Conservation (phyloP, 2,888 invertebrate species). For the Timema podura region DNA sequence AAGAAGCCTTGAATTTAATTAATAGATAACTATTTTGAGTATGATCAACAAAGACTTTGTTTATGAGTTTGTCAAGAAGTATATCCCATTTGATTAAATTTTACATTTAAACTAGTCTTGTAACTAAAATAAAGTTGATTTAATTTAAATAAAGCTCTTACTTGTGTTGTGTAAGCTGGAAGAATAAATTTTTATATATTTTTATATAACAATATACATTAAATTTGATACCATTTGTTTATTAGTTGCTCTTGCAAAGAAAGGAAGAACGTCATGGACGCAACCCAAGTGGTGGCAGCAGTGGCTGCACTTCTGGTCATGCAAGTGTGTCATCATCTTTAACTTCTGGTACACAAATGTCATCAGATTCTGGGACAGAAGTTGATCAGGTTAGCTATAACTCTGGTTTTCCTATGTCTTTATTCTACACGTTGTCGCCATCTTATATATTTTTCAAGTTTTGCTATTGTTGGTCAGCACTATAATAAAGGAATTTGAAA, state of each 20-base stretch:
- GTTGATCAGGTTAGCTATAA: slow-evolving; percentile 39
- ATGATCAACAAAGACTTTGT: no score
- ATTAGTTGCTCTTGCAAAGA: slow-evolving; percentile 2
- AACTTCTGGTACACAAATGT: slow-evolving; percentile 51
- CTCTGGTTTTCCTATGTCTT: not conserved
- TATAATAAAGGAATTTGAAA: no score
- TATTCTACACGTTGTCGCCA: not conserved
- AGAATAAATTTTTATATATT: no score
- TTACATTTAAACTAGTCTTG: no score
- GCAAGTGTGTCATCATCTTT: slow-evolving; percentile 54
- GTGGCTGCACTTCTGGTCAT: slow-evolving; percentile 55
- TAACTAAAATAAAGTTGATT: no score
- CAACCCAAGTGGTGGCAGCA: slow-evolving; percentile 50
- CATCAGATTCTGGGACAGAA: slow-evolving; percentile 48
- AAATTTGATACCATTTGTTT: slow-evolving; percentile 11
- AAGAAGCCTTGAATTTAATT: no score
- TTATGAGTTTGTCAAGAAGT: no score
- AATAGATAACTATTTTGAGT: no score
- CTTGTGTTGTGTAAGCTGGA: no score
- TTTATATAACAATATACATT: not conserved
- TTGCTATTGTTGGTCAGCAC: no score
- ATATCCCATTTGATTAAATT: no score
- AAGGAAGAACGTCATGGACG: slow-evolving; percentile 43
- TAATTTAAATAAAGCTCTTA: no score
- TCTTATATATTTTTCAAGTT: not conserved